These are phyloP conservation scores for Helicolenus hilgendorfi DNA, from an alignment of 2,797 vertebrate species.

Conservation along the genomic window DNA sequence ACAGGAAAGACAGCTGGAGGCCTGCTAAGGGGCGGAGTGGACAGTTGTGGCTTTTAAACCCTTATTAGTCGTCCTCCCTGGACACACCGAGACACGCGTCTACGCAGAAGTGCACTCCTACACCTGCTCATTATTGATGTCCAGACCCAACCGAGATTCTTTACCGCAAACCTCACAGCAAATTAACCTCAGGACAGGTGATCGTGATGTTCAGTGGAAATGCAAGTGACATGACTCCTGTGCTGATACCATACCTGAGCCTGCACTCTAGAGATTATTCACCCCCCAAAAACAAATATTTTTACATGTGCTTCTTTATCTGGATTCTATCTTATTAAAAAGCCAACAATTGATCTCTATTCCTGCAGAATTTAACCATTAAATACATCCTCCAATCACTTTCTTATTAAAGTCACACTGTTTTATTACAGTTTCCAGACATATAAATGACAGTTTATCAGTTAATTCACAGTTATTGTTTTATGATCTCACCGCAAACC, in stretches of 20 bases:
- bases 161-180: slow-evolving; percentile 85
- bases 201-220: slow-evolving; percentile 58
- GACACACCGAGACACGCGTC: slow-evolving; percentile 85
- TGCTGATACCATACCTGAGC: slow-evolving; percentile 41
- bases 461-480: slow-evolving; percentile 5
- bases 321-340: neutral
- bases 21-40: slow-evolving; percentile 89
- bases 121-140: slow-evolving; percentile 92
- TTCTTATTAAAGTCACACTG: neutral
- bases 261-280: slow-evolving; percentile 13
- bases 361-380: neutral
- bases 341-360: neutral
- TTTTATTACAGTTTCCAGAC: neutral
- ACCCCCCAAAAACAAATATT: slow-evolving; percentile 32
- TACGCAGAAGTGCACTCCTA: slow-evolving; percentile 87
- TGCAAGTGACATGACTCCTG: slow-evolving; percentile 31
- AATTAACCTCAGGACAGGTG: slow-evolving; percentile 86
- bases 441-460: neutral
- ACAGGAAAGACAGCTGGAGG: slow-evolving; percentile 89
- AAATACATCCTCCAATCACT: neutral
- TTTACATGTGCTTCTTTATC: slow-evolving; percentile 3
- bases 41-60: slow-evolving; percentile 93
- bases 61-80: slow-evolving; percentile 91
- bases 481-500: neutral
- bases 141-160: slow-evolving; percentile 60